Base-by-base conservation (phyloP, 2,888 invertebrate genomes). In the Diabrotica balteata region DNA sequence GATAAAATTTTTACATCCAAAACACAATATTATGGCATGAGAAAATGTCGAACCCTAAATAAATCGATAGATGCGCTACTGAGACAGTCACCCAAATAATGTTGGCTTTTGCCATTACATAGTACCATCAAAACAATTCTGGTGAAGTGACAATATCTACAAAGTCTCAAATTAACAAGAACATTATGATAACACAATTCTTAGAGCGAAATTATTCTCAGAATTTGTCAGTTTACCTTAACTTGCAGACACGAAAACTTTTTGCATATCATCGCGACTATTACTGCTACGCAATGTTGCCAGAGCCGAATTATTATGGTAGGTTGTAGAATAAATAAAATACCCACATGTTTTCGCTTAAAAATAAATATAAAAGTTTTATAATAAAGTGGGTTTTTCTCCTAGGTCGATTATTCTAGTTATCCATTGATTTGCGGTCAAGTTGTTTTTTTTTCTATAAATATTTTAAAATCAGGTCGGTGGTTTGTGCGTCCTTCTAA, bases 221-320 rank as follows among this genome's bases (percentile, higher is more conserved):
- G 45, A 57, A 57, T 7, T 44, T 45, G 42, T 47, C 43, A 11
- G 55, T 57, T 57, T 45, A 57, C 55, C 55, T 44, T 57, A 44
- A 45, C 8, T 57, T 8, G 17, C 17, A 42, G 44, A 11, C 45
- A 45, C 11, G 11, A 57, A 57, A 57, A 57, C 17, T 57, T 57
- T 57, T 57, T 45, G 55, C 55, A 57, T 44, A 44, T 57, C 55
- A 57, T 57, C 55, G 55, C 45, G 55, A 57, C 55, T 45, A 45
- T 57, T 44, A 57, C 55, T 57, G 17, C 17, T 8, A 8, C 2
- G 8, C 55, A 7, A 6, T 9, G 55, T 57, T 57, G 55, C 45
- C 55, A 57, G 32, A 6, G 7, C 11, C 32, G 32, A 32, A 32
- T 32, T 32, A 32, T 32, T 32, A 32, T 10, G 0, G 8, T 4